Evolutionary conservation across 2,113 vertebrate species (phyloP).

Genomic region (Chlamydotis undulata): DNA sequence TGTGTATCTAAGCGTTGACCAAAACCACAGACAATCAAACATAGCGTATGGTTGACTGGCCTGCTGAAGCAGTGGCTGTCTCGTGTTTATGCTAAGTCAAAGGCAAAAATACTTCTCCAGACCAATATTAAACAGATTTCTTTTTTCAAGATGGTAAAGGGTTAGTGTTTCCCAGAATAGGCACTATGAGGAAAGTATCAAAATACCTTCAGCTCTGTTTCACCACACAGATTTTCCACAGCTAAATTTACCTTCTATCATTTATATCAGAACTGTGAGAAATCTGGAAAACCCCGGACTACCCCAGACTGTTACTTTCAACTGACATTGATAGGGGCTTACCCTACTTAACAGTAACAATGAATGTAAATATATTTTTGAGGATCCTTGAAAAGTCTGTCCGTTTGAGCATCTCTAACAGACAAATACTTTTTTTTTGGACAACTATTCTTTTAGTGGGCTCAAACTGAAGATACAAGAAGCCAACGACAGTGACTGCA

Average conservation of each 20-base stretch:
- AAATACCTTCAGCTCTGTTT: background rate
- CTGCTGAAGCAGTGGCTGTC: background rate
- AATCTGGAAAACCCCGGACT: background rate
- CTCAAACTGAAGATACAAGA: background rate
- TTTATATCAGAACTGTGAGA: background rate
- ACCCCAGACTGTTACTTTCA: background rate
- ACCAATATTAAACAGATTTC: background rate
- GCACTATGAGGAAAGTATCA: background rate
- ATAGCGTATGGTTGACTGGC: background rate
- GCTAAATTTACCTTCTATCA: background rate
- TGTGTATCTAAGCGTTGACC: background rate
- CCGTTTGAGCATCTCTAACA: background rate
- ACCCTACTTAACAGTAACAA: background rate
- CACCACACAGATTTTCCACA: constrained; percentile 12
- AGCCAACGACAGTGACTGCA: background rate
- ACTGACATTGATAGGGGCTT: background rate
- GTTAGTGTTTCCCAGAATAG: background rate
- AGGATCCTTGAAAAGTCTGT: background rate
- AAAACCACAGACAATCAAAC: background rate
- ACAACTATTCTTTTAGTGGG: background rate
- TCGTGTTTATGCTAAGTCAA: background rate
- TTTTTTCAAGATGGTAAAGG: background rate
- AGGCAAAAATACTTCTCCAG: background rate
- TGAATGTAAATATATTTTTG: background rate
- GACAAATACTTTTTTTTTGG: background rate